Conservation (phyloP, 23 tunicate genomes). For the Clavelina lepadiformis region DNA sequence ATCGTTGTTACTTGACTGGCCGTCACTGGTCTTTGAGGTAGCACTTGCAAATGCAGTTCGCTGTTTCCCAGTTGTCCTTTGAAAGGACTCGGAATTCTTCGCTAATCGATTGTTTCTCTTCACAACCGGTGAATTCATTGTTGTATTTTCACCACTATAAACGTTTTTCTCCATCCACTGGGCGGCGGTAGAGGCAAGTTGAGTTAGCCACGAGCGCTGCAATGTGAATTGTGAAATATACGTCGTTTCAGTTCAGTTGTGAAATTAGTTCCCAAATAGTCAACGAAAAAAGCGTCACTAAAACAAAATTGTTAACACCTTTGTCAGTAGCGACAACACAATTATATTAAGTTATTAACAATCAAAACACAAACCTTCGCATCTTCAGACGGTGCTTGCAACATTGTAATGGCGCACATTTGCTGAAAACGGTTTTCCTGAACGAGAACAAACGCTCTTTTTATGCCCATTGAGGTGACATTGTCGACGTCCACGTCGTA, state of each 20-base stretch:
- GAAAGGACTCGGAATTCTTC: no score
- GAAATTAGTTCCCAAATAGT: background rate
- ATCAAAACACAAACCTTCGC: slow-evolving; percentile 25
- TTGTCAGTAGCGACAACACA: no score
- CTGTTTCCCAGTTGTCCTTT: no score
- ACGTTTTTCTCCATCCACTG: slow-evolving; percentile 66
- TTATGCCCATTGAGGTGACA: slow-evolving; percentile 26
- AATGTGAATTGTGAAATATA: slow-evolving; percentile 5
- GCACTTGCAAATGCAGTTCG: no score
- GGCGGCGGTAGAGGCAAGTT: slow-evolving; percentile 57
- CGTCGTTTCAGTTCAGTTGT: background rate
- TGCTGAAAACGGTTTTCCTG: slow-evolving; percentile 81
- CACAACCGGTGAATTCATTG: no score
- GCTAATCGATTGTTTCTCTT: no score
- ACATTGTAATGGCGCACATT: slow-evolving; percentile 31
- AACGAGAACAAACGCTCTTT: slow-evolving; percentile 48
- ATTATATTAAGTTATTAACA: no score
- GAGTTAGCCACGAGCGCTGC: slow-evolving; percentile 51
- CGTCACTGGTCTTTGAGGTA: no score
- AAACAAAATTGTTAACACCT: no score
- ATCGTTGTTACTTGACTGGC: no score
- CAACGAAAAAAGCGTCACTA: no score
- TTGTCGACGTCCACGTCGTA: slow-evolving; percentile 55
- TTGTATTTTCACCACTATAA: no score
- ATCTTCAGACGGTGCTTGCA: slow-evolving; percentile 47